A percentile compares a stretch with the other conserved stretches of the same genome.
These are phyloP conservation scores for Albula goreensis DNA, from an alignment of 2,113 vertebrate genomes.

Conservation along the genomic window DNA sequence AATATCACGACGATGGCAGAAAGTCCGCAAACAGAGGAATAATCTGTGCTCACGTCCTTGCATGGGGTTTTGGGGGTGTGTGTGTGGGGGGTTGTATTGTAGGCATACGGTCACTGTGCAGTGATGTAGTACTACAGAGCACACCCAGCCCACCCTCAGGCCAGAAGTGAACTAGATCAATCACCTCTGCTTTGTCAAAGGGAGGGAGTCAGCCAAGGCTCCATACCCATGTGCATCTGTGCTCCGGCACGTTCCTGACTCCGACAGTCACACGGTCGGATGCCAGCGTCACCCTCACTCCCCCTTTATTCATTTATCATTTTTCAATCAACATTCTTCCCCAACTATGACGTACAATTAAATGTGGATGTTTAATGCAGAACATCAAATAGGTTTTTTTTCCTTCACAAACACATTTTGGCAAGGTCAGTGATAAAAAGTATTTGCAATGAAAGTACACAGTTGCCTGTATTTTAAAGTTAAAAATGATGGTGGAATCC, in stretches of 20 bases:
- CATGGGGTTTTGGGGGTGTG: no score
- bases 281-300: not conserved
- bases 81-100: not conserved
- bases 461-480: no score
- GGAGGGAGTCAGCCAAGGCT: not conserved
- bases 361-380: not conserved
- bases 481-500: no score
- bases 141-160: not conserved
- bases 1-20: not conserved
- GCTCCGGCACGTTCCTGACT: not conserved
- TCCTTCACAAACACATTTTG: not conserved
- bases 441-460: no score
- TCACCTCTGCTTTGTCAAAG: conserved; percentile 15
- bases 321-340: not conserved
- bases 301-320: not conserved
- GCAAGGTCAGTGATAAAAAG: not conserved
- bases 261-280: not conserved
- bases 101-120: not conserved
- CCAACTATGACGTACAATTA: not conserved
- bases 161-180: conserved; percentile 2
- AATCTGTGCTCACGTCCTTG: not conserved
- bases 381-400: not conserved
- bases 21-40: not conserved
- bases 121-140: not conserved
- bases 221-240: not conserved